Evolutionary conservation across 2,113 vertebrate species (phyloP), one percentile per base, ranked within the genome.

Genomic region (Anolis carolinensis): DNA sequence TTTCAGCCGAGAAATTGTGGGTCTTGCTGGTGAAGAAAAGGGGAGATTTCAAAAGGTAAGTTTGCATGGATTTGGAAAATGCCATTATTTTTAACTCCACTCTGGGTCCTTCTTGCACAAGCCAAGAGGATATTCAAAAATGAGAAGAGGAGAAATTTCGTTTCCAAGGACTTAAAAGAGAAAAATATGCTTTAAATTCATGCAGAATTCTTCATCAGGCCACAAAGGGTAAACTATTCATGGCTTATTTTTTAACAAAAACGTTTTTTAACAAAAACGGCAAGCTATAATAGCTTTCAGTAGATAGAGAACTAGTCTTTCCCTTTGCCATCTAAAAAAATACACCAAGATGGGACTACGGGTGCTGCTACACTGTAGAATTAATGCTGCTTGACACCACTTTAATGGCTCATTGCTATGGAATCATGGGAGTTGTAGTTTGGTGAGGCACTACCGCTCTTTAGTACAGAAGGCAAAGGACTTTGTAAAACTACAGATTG

Each of bases 41-140:
- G 71, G 71, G 5, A 81, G 79, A 36, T 16, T 50, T 23, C 34
- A 67, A 32, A 13, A 67, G 85, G 85, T 86, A 86, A 75, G 85
- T 52, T 23, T 75, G 79, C 79, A 67, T 75, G 44, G 21, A 36
- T 81, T 25, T 21, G 20, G 70, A n/a, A 4, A 34, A 1, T 1
- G 21, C 21, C 23, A 67, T 30, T 16, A 27, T 30, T 63, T 23
- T 5, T 11, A 25, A 65, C 5, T 7, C 34, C 70, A 21, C 32
- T 16, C 36, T 70, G 21, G 9, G 10, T 39, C 52, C 14, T 27
- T 25, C 16, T 44, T 13, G 8, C 10, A 5, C 50, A 59, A 13
- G 39, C 13, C 18, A 39, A 1, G 5, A 48, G 48, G 10, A 32
- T n/a, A n/a, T n/a, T 0, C 9, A 52, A 63, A 25, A 16, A 6